Percentiles rank a stretch among this genome's conserved stretches.
Evolutionary conservation across 2,113 vertebrate species (phyloP).

Genomic region (Semicossyphus pulcher): DNA sequence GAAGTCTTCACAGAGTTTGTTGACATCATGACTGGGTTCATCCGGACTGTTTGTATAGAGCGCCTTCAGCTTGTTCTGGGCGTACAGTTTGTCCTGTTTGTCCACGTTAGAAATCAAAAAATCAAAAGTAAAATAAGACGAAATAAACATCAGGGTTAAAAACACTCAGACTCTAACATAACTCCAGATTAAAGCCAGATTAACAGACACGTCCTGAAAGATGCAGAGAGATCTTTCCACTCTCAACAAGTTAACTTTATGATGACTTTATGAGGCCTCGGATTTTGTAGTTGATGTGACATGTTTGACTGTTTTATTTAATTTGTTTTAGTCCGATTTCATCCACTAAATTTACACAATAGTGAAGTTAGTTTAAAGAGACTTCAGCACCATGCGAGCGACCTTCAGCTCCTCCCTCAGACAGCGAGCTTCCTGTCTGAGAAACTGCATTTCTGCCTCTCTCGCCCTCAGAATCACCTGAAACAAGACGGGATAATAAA

Average conservation of each 20-base stretch:
- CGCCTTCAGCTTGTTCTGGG: conserved; percentile 90
- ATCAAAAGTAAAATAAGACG: too few species aligned
- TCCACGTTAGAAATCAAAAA: too few species aligned
- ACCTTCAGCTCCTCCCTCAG: conserved; percentile 92
- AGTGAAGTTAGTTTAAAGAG: not conserved
- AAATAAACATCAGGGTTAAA: too few species aligned
- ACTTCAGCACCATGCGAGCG: conserved; percentile 84
- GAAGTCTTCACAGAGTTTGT: conserved; percentile 84
- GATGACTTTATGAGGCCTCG: too few species aligned
- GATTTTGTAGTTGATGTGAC: not conserved
- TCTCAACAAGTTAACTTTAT: too few species aligned
- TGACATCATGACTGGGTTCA: conserved; percentile 85
- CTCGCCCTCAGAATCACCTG: conserved; percentile 91
- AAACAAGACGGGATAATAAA: too few species aligned
- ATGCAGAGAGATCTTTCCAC: too few species aligned
- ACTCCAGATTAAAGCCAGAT: too few species aligned
- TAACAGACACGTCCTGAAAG: too few species aligned
- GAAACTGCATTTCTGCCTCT: conserved; percentile 94
- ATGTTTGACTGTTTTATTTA: not conserved
- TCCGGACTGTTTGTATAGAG: conserved; percentile 86
- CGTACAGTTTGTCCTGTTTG: conserved; percentile 91
- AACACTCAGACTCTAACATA: too few species aligned
- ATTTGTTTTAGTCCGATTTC: not conserved
- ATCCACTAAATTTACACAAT: not conserved
- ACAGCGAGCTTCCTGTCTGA: conserved; percentile 92